Base-by-base conservation (phyloP, 2,113 vertebrate genomes). In the Lycocorax pyrrhopterus region DNA sequence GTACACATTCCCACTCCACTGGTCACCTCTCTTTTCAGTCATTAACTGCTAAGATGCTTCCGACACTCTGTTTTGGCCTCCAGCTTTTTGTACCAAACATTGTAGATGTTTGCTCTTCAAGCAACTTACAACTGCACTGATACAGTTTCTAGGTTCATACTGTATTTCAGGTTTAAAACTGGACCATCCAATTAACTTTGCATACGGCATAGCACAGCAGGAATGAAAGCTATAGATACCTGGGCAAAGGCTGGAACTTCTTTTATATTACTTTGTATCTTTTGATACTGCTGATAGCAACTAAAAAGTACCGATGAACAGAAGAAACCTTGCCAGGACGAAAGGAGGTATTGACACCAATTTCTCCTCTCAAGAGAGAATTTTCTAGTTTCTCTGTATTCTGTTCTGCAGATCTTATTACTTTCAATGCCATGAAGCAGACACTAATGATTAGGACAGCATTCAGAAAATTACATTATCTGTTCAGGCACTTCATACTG, bases 241-340 rank as follows among this genome's bases (percentile, higher is more conserved):
- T 75, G 44, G 73, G 84, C 47, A 95, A 92, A 93, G 80, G 56
- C 73, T 87, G 64, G 22, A 93, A 89, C 33, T 84, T 78, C 76
- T 90, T 93, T 87, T 55, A 89, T 37, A 18, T 71, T 86, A 71
- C 26, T 88, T 74, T 64, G 47, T 81, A 43, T 71, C 80, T 89
- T 93, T 91, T 71, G 84, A 90, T 93, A 76, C n/a, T 84, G 80
- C 73, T 72, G 73, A 92, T 30, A 91, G 80, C 64, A 96, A 84
- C 88, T 89, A 94, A 60, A 90, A 91, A 94, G 76, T 62, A 94
- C n/a, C 86, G 82, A 78, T 25, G 35, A 78, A 75, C 10, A 6
- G 44, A 72, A 87, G 33, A 89, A 91, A 90, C 16, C n/a, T 75
- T 89, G 33, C 52, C 47, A 89, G 58, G 60, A 95, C 39, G 27